phyloP scores from a whole-genome alignment of 2,797 vertebrate genomes.

The Gallirallus australis region DNA sequence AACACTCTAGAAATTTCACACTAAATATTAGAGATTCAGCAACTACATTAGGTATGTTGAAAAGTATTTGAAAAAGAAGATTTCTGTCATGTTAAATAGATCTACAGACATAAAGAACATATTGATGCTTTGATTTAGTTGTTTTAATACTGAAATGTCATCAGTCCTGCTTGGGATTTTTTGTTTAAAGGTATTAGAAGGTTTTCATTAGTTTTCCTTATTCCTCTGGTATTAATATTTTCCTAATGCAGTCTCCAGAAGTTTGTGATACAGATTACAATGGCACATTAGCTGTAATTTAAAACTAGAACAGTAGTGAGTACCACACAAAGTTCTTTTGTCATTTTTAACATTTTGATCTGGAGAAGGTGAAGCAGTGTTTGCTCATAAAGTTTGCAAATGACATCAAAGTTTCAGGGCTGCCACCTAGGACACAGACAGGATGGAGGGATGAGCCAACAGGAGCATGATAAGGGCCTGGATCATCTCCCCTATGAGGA shows the following conservation, averaged over 20 bases:
- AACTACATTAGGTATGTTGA: background rate
- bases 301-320: background rate
- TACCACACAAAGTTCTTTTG: background rate
- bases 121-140: background rate
- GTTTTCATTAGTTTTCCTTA: background rate
- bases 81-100: background rate
- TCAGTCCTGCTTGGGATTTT: background rate
- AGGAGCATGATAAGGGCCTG: background rate
- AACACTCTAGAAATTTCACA: background rate
- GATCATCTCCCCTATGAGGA: too few species aligned
- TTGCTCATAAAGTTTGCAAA: background rate
- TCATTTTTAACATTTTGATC: background rate
- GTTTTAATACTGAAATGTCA: background rate
- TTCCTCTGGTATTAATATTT: background rate
- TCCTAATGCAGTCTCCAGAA: background rate
- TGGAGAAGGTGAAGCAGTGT: background rate
- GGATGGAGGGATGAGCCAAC: too few species aligned
- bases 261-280: conserved; percentile 16
- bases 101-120: background rate
- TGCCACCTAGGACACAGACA: background rate
- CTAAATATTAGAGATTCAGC: background rate
- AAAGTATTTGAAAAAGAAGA: background rate
- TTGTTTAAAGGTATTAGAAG: background rate
- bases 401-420: background rate
- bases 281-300: conserved; percentile 9